Conservation (phyloP, 1,140 invertebrate species). For the Drosophila lini region DNA sequence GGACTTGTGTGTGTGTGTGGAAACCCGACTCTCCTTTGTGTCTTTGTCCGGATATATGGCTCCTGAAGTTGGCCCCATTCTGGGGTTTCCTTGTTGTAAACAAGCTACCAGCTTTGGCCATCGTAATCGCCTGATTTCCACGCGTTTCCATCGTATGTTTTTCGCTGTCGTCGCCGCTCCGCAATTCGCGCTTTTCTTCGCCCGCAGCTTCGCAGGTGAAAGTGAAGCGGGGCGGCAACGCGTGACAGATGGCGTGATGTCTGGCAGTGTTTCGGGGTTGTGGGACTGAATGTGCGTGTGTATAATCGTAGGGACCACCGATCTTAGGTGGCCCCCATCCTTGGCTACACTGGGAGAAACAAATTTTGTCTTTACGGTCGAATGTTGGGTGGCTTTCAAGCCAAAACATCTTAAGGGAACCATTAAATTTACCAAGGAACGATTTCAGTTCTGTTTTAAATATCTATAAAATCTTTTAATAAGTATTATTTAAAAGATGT, state of each 20-base stretch:
- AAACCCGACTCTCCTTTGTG: slow-evolving; percentile 29
- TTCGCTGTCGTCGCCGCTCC: slow-evolving; percentile 3
- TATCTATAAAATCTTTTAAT: too few relatives aligned
- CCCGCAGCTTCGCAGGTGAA: slow-evolving; percentile 46
- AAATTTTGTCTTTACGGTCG: not conserved
- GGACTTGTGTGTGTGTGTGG: slow-evolving; percentile 1
- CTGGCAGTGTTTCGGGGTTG: slow-evolving; percentile 12
- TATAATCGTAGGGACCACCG: slow-evolving; percentile 6
- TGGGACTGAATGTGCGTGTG: slow-evolving; percentile 14
- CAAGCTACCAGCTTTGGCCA: slow-evolving; percentile 2
- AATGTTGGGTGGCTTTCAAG: not conserved
- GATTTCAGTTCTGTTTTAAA: too few relatives aligned
- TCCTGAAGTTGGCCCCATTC: slow-evolving; percentile 41
- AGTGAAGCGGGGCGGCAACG: slow-evolving; percentile 42
- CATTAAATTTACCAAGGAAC: not conserved
- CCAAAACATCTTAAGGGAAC: not conserved
- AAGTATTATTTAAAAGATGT: not conserved
- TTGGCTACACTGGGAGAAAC: not conserved
- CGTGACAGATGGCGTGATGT: slow-evolving; percentile 53
- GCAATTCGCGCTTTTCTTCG: slow-evolving; percentile 18
- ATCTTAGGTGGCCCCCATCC: slow-evolving; percentile 1
- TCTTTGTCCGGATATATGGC: slow-evolving; percentile 26
- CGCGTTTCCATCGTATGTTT: slow-evolving; percentile 33
- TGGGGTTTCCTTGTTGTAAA: slow-evolving; percentile 23
- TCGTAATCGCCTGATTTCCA: slow-evolving; percentile 19